Percentiles rank a stretch among this genome's conserved stretches.
phyloP scores from a whole-genome alignment of 2,113 vertebrate genomes.

The Synchiropus splendidus region DNA sequence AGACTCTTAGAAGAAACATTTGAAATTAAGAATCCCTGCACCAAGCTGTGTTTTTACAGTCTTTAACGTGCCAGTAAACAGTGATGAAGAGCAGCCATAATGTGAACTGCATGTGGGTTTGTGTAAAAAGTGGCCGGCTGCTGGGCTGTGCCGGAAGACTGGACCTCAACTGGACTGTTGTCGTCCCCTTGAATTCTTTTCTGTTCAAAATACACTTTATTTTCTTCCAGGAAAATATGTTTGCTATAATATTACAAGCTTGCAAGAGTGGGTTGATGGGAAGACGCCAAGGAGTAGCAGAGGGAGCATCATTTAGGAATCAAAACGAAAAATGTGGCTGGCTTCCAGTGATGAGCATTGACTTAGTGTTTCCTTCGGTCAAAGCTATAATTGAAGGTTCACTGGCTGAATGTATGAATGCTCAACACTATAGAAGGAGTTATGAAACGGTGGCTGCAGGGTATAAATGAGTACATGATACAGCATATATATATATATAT shows the following conservation, averaged over 20 bases:
- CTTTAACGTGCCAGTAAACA: constrained; percentile 63
- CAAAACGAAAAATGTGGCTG: constrained; percentile 72
- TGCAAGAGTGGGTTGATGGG: constrained; percentile 42
- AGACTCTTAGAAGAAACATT: constrained; percentile 42
- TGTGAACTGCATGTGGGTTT: constrained; percentile 59
- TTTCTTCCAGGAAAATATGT: constrained; percentile 96
- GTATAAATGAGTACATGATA: constrained; percentile 28
- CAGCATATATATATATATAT: too few species aligned
- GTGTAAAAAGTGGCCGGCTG: constrained; percentile 26
- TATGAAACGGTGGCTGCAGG: constrained; percentile 27
- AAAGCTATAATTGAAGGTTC: constrained; percentile 38
- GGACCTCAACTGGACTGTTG: constrained; percentile 59
- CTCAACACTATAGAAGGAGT: constrained; percentile 23
- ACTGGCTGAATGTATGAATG: constrained; percentile 17
- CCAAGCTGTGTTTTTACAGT: constrained; percentile 62
- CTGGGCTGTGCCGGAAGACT: constrained; percentile 38
- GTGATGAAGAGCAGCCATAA: constrained; percentile 62
- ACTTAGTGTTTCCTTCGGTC: constrained; percentile 24
- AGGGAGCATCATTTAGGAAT: constrained; percentile 61
- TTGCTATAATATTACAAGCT: constrained; percentile 77
- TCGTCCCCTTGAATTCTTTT: constrained; percentile 57
- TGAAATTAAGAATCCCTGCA: constrained; percentile 55
- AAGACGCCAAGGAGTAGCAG: constrained; percentile 27
- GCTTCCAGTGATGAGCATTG: constrained; percentile 27
- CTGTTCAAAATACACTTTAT: constrained; percentile 78